Percentiles rank a stretch among this genome's conserved stretches.
Evolutionary conservation across 23 tunicate genomes (phyloP).

Genomic region (Corella eumyota): DNA sequence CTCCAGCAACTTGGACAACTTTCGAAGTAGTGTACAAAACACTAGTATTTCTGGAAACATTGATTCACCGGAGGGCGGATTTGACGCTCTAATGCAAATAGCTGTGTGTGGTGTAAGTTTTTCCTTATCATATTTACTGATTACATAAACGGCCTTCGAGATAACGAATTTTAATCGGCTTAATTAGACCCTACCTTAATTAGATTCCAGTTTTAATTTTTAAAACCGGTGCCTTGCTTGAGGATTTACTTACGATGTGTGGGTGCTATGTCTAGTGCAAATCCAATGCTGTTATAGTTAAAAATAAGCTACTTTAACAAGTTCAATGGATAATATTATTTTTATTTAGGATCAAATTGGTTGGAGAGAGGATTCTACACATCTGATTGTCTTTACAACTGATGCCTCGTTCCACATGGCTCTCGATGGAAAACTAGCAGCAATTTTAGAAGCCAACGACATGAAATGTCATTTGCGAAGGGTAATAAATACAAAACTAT

Average conservation of each 20-base stretch:
- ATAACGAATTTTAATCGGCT: no score
- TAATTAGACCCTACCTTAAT: no score
- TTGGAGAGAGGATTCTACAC: constrained; percentile 68
- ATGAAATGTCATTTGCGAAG: constrained; percentile 55
- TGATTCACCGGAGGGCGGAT: constrained; percentile 78
- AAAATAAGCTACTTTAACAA: no score
- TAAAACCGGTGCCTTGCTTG: no score
- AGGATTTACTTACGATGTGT: no score
- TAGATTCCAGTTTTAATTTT: no score
- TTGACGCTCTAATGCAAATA: constrained; percentile 84
- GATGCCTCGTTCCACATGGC: constrained; percentile 87
- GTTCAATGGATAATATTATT: no score
- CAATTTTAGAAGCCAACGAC: constrained; percentile 75
- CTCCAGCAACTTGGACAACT: constrained; percentile 23
- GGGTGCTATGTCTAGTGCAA: no score
- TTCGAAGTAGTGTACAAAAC: constrained; percentile 32
- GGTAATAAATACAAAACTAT: no score
- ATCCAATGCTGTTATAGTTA: no score
- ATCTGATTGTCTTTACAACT: constrained; percentile 68
- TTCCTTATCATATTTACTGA: no score
- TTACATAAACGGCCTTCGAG: no score
- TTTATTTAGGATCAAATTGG: constrained; percentile 49
- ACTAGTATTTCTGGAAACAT: constrained; percentile 71
- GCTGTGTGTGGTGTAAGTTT: constrained; percentile 76
- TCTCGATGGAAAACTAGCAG: constrained; percentile 74